A percentile compares a stretch with the other conserved stretches of the same genome.
phyloP scores from a whole-genome alignment of 2,113 vertebrate genomes.

The Cynoglossus semilaevis region DNA sequence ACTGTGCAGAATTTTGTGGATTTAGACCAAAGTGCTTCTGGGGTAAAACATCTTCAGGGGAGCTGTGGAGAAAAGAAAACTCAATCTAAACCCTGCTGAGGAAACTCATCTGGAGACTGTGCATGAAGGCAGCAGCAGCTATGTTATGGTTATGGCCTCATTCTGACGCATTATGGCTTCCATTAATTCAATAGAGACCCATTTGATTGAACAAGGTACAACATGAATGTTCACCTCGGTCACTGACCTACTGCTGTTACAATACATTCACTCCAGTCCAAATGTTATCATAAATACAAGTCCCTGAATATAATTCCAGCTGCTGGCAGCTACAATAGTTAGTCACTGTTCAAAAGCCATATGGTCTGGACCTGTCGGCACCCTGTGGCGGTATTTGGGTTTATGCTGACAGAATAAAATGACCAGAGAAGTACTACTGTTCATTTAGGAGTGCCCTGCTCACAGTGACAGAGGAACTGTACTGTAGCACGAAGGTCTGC shows the following conservation, averaged over 20 bases:
- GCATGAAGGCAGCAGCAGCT: not conserved
- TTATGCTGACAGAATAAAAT: conserved; percentile 16
- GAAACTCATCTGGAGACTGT: not conserved
- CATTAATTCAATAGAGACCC: not conserved
- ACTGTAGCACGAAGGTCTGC: too few species aligned
- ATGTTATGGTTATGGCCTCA: not conserved
- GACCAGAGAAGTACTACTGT: conserved; percentile 1
- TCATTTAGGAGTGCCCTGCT: not conserved
- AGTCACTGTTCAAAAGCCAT: conserved; percentile 31
- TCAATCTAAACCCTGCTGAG: not conserved
- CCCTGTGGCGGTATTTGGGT: not conserved
- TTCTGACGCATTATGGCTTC: not conserved
- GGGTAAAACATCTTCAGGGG: not conserved
- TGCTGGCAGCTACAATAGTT: conserved; percentile 13
- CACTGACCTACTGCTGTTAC: conserved; percentile 6
- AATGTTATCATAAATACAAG: conserved; percentile 4
- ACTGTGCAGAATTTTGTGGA: conserved; percentile 6
- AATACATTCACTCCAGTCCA: conserved; percentile 4
- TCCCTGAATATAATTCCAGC: conserved; percentile 3
- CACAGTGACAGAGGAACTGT: not conserved
- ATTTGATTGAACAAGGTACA: not conserved
- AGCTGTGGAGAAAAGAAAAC: not conserved
- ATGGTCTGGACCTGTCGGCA: conserved; percentile 7
- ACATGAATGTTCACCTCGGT: conserved; percentile 3
- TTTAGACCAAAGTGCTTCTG: not conserved